Evolutionary conservation across 2,888 invertebrate genomes (phyloP).

Genomic region (Spialia ferax): DNA sequence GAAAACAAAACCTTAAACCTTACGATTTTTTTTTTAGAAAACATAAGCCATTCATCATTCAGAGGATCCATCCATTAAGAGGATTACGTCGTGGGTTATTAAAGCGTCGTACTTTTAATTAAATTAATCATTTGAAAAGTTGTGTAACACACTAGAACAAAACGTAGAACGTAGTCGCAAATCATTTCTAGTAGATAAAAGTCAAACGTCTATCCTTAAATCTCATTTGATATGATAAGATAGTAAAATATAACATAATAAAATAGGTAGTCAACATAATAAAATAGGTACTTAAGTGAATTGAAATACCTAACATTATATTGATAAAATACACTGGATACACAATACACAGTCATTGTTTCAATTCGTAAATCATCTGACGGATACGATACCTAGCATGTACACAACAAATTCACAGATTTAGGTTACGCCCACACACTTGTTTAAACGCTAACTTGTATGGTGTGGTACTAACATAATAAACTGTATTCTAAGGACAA

Average conservation of each 20-base stretch:
- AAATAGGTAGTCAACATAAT: too few species aligned
- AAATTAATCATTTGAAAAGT: too few species aligned
- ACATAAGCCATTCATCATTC: too few species aligned
- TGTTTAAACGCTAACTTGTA: slow-evolving; percentile 55
- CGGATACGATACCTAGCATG: slow-evolving; percentile 27
- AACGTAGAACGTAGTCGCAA: too few species aligned
- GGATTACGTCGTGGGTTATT: too few species aligned
- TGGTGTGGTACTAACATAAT: slow-evolving; percentile 59
- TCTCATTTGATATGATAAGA: background rate
- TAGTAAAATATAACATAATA: background rate
- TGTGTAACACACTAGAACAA: too few species aligned
- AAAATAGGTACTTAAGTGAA: background rate
- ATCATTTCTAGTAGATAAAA: too few species aligned
- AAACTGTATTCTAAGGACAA: slow-evolving; percentile 55
- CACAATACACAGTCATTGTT: too few species aligned
- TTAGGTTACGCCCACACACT: slow-evolving; percentile 63
- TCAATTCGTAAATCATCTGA: slow-evolving; percentile 29
- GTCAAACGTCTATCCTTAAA: too few species aligned
- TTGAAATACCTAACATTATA: background rate
- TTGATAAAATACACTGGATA: slow-evolving; percentile 7
- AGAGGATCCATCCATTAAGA: too few species aligned
- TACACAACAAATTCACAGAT: slow-evolving; percentile 49
- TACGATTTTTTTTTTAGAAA: background rate
- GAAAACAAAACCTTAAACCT: background rate
- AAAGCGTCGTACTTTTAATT: too few species aligned